phyloP scores from a whole-genome alignment of 2,888 invertebrate species.

The Urechis unicinctus region DNA sequence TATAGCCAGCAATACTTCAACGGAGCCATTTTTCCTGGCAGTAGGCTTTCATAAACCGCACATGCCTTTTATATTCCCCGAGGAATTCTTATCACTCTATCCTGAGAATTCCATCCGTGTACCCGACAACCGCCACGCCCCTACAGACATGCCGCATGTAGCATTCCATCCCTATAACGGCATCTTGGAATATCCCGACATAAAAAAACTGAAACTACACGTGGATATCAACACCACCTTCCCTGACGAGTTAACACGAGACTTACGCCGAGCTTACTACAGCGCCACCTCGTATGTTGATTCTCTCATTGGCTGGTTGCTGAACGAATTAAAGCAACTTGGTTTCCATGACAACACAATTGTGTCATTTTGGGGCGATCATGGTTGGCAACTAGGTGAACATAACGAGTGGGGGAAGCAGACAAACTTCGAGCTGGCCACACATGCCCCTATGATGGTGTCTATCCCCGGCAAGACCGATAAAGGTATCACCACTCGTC shows the following conservation, averaged over 20 bases:
- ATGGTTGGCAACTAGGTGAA: constrained; percentile 29
- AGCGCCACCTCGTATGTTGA: neutral
- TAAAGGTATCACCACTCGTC: constrained; percentile 17
- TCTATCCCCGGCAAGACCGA: constrained; percentile 21
- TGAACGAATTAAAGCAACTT: neutral
- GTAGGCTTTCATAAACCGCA: neutral
- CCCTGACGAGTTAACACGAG: neutral
- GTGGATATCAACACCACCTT: neutral
- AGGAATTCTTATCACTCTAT: neutral
- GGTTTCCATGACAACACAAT: neutral
- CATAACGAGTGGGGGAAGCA: constrained; percentile 15
- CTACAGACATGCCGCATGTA: neutral
- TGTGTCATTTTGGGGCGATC: constrained; percentile 25
- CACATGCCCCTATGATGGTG: constrained; percentile 4
- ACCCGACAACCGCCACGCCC: neutral
- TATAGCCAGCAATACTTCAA: neutral
- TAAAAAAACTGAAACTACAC: no score
- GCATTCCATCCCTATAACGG: neutral
- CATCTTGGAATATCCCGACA: neutral
- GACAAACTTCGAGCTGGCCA: constrained; percentile 11
- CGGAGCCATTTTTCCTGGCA: neutral
- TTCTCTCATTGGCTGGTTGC: neutral
- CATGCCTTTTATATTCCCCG: neutral
- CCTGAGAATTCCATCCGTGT: neutral
- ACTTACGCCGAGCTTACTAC: constrained; percentile 3